These are phyloP conservation scores for Xylota segnis DNA, from an alignment of 2,888 invertebrate species.

Conservation along the genomic window DNA sequence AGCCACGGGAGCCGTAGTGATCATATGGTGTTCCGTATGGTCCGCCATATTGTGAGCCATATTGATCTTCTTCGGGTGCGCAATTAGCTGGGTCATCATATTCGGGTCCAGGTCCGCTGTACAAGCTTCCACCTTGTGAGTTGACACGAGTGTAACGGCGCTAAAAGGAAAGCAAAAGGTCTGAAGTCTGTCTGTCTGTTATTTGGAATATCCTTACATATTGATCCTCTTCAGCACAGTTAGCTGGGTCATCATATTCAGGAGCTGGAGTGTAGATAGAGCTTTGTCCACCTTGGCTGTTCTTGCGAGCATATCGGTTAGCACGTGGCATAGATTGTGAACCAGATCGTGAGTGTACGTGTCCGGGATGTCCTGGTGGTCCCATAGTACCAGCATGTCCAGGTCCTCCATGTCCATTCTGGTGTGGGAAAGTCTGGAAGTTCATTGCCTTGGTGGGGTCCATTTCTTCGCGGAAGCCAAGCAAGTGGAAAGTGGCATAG, in stretches of 20 bases:
- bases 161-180: slow-evolving; percentile 77
- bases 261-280: slow-evolving; percentile 93
- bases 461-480: slow-evolving; percentile 98
- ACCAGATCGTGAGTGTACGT: slow-evolving; percentile 93
- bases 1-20: slow-evolving; percentile 94
- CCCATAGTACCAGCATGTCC: slow-evolving; percentile 93
- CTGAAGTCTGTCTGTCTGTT: neutral
- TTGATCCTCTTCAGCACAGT: slow-evolving; percentile 96
- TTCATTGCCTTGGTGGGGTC: slow-evolving; percentile 95
- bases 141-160: slow-evolving; percentile 90
- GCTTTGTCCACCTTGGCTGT: slow-evolving; percentile 92
- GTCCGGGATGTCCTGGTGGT: slow-evolving; percentile 91
- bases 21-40: slow-evolving; percentile 94
- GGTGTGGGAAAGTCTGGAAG: slow-evolving; percentile 95
- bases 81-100: slow-evolving; percentile 97
- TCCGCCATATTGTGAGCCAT: slow-evolving; percentile 92
- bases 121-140: slow-evolving; percentile 87
- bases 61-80: slow-evolving; percentile 95
- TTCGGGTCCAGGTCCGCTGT: slow-evolving; percentile 90
- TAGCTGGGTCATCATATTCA: slow-evolving; percentile 97
- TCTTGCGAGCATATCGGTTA: slow-evolving; percentile 89
- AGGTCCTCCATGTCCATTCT: slow-evolving; percentile 87
- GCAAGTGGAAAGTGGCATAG: slow-evolving; percentile 97
- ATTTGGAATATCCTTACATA: slow-evolving; percentile 86
- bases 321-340: slow-evolving; percentile 95